phyloP scores from a whole-genome alignment of 2,113 vertebrate genomes.

The Isichthys henryi region DNA sequence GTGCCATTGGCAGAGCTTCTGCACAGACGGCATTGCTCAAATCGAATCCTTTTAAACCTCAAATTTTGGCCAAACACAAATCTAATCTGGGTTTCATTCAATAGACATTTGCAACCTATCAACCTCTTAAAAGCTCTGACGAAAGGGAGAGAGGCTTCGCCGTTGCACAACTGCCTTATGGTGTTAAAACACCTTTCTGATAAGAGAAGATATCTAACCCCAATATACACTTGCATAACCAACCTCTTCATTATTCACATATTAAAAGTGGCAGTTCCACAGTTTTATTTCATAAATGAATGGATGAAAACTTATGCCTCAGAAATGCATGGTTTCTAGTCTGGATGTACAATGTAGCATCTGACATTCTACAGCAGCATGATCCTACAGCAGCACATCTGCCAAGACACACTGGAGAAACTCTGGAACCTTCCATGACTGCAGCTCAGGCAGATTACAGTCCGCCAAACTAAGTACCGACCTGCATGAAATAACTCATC shows the following conservation, averaged over 20 bases:
- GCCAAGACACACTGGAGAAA: background rate
- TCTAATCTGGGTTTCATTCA: slow-evolving; percentile 1
- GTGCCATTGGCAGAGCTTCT: background rate
- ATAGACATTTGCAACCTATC: background rate
- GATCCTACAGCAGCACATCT: background rate
- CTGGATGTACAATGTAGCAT: background rate
- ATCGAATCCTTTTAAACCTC: background rate
- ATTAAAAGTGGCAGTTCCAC: background rate
- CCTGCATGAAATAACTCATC: background rate
- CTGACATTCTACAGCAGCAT: background rate
- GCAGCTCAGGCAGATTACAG: background rate
- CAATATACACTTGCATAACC: background rate
- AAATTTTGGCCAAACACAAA: background rate
- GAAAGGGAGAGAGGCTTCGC: background rate
- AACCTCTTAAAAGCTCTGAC: background rate
- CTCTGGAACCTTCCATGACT: background rate
- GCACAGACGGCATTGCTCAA: background rate
- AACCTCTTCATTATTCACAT: background rate
- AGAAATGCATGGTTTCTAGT: background rate
- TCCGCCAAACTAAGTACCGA: background rate
- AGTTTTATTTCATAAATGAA: background rate
- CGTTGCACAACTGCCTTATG: background rate
- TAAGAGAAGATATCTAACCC: background rate
- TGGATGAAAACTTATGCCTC: background rate
- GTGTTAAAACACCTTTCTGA: background rate